A percentile compares a stretch with the other conserved stretches of the same genome.
Evolutionary conservation across 2,113 vertebrate genomes (phyloP).

Genomic region (Serilophus lunatus): DNA sequence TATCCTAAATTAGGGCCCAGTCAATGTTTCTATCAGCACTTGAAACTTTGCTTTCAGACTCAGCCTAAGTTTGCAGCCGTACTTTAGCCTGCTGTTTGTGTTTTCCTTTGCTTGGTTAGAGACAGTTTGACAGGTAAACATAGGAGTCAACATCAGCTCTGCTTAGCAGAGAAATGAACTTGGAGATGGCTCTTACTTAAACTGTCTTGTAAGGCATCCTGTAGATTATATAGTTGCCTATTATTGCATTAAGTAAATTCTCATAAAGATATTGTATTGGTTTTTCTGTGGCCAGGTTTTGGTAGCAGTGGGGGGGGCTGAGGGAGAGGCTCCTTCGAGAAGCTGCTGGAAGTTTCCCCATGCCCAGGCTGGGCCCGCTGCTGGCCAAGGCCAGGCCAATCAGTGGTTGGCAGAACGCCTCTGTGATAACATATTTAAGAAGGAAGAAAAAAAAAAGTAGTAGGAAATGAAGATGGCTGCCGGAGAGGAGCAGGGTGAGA

Average conservation of each 20-base stretch:
- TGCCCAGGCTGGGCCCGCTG: too few relatives aligned
- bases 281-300: too few relatives aligned
- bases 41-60: neutral
- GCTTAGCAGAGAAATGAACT: neutral
- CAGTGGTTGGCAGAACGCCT: too few relatives aligned
- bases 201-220: neutral
- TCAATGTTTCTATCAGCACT: neutral
- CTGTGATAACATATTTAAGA: too few relatives aligned
- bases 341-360: too few relatives aligned
- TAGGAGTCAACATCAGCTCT: neutral
- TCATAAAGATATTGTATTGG: too few relatives aligned
- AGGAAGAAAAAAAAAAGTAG: too few relatives aligned
- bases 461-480: too few relatives aligned
- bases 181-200: neutral
- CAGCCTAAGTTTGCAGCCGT: neutral
- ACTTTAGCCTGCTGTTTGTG: neutral
- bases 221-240: neutral
- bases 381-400: too few relatives aligned
- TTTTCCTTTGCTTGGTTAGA: neutral
- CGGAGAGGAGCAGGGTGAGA: too few relatives aligned
- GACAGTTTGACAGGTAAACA: neutral
- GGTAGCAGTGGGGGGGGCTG: too few relatives aligned
- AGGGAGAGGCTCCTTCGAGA: too few relatives aligned
- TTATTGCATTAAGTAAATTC: neutral
- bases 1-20: neutral